Base-by-base conservation (phyloP, 2,797 vertebrate species). In the Buceros bicornis region DNA sequence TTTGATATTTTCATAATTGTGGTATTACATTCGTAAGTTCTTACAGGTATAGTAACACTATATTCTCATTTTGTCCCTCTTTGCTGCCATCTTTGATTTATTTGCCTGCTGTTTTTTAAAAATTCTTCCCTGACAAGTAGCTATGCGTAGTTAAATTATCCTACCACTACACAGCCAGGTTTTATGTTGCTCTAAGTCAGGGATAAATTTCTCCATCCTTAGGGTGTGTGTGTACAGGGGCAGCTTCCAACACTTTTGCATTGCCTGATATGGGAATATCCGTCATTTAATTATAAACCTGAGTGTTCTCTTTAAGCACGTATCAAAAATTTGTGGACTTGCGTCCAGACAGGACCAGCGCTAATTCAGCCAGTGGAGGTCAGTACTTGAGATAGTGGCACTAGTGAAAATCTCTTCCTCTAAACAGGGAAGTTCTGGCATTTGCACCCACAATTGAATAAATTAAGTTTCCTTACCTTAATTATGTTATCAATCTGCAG, bases 391-490 rank as follows among this genome's bases (percentile, higher is more conserved):
- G 64, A 48, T 2, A 83, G 47, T 3, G 5, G 14, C 2, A 2
- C 13, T 62, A 28, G 65, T 70, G 65, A 90, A 90, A 86, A 72
- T 72, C 25, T 74, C n/a, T 47, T 56, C 25, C 12, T 82, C 43
- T 64, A 70, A 82, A 60, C 11, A 77, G 73, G 70, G 7, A 70
- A 86, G 47, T 17, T 4, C 5, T 48, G 57, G 17, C 20, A n/a
- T 90, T 95, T 94, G 40, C 80, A 89, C 70, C 56, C 97, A 28
- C 61, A 84, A 66, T 24, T 87, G 33, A 64, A 54, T 60, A 89
- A 91, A 93, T 77, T 71, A 79, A 61, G 22, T 6, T 51, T 91
- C 28, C 50, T 78, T 83, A 37, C 29, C 26, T 61, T 60, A 91
- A 82, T 90, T 85, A 50, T 1, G 2, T 78, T 88, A 60, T 60